phyloP scores from a whole-genome alignment of 2,888 invertebrate species.

The Eustalomyia histrio region DNA sequence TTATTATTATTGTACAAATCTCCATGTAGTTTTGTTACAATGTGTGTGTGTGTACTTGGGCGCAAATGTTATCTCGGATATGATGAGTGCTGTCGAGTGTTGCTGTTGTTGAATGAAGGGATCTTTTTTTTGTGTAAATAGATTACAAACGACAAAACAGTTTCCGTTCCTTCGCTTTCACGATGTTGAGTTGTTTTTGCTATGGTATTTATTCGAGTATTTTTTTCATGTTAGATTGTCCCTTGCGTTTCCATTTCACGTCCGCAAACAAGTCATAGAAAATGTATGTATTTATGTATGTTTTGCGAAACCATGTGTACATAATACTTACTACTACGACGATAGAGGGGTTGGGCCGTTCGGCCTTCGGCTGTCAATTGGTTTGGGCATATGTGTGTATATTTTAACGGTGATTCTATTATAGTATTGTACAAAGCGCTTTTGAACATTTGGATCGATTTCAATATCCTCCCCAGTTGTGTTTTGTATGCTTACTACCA shows the following conservation, averaged over 20 bases:
- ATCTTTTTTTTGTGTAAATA: constrained; percentile 73
- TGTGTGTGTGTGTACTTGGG: constrained; percentile 51
- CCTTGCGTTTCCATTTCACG: constrained; percentile 60
- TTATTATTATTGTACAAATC: neutral
- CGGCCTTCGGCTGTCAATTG: constrained; percentile 58
- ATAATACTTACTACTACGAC: constrained; percentile 32
- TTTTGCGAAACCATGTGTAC: constrained; percentile 55
- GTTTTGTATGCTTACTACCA: constrained; percentile 68
- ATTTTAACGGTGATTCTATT: constrained; percentile 57
- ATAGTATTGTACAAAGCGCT: constrained; percentile 55
- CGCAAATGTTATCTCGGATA: constrained; percentile 60
- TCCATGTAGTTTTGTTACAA: constrained; percentile 2
- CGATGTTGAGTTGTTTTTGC: constrained; percentile 42
- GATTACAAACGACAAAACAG: constrained; percentile 77
- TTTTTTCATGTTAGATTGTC: constrained; percentile 54
- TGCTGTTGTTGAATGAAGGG: constrained; percentile 66
- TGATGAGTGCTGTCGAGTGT: constrained; percentile 64
- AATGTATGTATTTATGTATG: constrained; percentile 23
- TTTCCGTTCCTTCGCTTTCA: constrained; percentile 69
- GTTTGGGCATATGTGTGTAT: constrained; percentile 33
- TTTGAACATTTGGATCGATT: constrained; percentile 71
- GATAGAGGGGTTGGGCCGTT: constrained; percentile 43
- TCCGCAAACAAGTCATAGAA: constrained; percentile 48
- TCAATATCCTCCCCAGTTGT: constrained; percentile 70
- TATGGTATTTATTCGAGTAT: constrained; percentile 48